Evolutionary conservation across 2,113 vertebrate genomes (phyloP).

Genomic region (Hippocampus comes): DNA sequence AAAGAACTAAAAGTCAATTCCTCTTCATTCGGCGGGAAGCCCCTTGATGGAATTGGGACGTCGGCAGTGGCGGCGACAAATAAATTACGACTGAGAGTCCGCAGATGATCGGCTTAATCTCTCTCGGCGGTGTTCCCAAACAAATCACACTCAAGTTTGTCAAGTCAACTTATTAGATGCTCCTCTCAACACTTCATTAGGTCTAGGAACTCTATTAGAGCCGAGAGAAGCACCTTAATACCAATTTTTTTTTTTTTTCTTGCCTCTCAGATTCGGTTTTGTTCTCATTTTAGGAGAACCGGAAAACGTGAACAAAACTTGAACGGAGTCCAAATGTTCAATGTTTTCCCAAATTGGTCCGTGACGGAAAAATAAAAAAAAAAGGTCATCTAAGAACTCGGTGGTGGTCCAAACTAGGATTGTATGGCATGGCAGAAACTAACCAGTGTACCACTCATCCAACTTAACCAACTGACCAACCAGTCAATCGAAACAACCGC

Average conservation of each 20-base stretch:
- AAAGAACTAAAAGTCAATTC: constrained; percentile 56
- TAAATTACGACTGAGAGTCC: constrained; percentile 39
- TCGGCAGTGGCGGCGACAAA: constrained; percentile 41
- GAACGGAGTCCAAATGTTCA: background rate
- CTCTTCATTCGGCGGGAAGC: constrained; percentile 58
- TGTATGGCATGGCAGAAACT: too few species aligned
- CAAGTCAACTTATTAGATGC: background rate
- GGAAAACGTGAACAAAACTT: background rate
- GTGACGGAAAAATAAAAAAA: too few species aligned
- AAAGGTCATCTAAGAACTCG: too few species aligned
- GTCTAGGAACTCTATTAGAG: background rate
- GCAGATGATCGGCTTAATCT: constrained; percentile 36
- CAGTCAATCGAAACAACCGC: background rate
- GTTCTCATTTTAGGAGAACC: background rate
- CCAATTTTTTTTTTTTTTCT: background rate
- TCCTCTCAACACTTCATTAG: background rate
- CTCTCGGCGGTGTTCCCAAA: constrained; percentile 15
- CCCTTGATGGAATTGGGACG: constrained; percentile 62
- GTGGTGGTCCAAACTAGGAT: too few species aligned
- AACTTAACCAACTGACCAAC: background rate
- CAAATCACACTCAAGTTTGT: background rate
- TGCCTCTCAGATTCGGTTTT: background rate
- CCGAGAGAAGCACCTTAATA: background rate
- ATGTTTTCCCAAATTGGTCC: background rate
- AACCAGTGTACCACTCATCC: too few species aligned